These are phyloP conservation scores for Aphis gossypii DNA, from an alignment of 1,140 invertebrate genomes.

Conservation along the genomic window DNA sequence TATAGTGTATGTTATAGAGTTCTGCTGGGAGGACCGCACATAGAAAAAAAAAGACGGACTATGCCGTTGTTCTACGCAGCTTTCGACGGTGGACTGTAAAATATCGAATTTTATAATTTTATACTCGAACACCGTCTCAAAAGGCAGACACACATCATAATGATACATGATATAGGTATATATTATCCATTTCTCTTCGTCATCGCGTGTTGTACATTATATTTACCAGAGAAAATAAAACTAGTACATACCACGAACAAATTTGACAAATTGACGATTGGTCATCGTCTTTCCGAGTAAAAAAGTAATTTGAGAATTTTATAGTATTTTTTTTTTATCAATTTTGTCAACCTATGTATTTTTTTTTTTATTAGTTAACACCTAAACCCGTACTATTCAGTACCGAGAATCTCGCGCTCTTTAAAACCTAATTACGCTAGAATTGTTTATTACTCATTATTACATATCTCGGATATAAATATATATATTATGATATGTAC, in stretches of 20 bases:
- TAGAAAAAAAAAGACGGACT: not conserved
- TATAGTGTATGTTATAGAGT: not conserved
- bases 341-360: not conserved
- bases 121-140: not conserved
- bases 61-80: not conserved
- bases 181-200: not conserved
- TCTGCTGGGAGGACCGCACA: not conserved
- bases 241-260: not conserved
- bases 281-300: not conserved
- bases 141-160: not conserved
- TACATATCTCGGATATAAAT: not conserved
- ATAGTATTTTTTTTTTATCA: not conserved
- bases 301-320: conserved; percentile 28
- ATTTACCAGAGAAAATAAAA: not conserved
- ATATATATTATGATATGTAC: not conserved
- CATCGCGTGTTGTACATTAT: not conserved
- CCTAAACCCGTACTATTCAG: not conserved
- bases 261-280: not conserved
- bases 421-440: not conserved
- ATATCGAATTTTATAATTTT: not conserved
- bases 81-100: not conserved
- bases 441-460: not conserved
- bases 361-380: not conserved
- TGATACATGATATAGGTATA: not conserved
- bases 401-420: not conserved